A percentile compares a stretch with the other conserved stretches of the same genome.
Evolutionary conservation across 92 coral and sea anemone species (phyloP).

Genomic region (Plumapathes pennacea): DNA sequence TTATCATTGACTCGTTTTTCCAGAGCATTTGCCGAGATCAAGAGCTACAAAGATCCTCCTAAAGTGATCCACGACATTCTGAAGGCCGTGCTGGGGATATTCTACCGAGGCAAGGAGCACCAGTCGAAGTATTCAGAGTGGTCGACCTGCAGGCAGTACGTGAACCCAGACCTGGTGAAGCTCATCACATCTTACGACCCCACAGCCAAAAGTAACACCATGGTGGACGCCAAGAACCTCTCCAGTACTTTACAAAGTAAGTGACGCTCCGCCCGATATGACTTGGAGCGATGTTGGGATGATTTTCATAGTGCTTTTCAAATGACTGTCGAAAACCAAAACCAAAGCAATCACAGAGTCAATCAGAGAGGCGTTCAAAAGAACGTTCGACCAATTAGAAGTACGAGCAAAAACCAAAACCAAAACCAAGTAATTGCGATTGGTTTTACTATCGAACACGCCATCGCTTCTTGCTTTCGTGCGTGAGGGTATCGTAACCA

Average conservation of each 20-base stretch:
- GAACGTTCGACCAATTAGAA: too few relatives aligned
- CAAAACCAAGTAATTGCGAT: too few relatives aligned
- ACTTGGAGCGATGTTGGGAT: too few relatives aligned
- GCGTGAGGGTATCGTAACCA: too few relatives aligned
- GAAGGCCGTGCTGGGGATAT: conserved; percentile 89
- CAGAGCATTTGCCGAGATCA: conserved; percentile 98
- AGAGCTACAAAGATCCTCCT: conserved; percentile 98
- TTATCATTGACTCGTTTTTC: neutral
- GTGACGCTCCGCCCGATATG: too few relatives aligned
- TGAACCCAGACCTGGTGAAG: conserved; percentile 81
- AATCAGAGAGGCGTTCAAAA: too few relatives aligned
- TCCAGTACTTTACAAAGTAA: conserved; percentile 79
- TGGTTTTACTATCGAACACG: too few relatives aligned
- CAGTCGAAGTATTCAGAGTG: conserved; percentile 78
- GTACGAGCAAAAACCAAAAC: too few relatives aligned
- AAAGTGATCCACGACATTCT: conserved; percentile 94
- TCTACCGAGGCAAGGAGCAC: conserved; percentile 41
- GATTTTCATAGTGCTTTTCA: too few relatives aligned
- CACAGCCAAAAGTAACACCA: conserved; percentile 61
- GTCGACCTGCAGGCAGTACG: conserved; percentile 85
- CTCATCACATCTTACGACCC: conserved; percentile 90
- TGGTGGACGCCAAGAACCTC: conserved; percentile 81
- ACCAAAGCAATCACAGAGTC: too few relatives aligned
- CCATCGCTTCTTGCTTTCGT: too few relatives aligned
- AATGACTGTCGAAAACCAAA: too few relatives aligned